These are phyloP conservation scores for Aspidiotus rigidus DNA, from an alignment of 2,888 invertebrate genomes.

Conservation along the genomic window DNA sequence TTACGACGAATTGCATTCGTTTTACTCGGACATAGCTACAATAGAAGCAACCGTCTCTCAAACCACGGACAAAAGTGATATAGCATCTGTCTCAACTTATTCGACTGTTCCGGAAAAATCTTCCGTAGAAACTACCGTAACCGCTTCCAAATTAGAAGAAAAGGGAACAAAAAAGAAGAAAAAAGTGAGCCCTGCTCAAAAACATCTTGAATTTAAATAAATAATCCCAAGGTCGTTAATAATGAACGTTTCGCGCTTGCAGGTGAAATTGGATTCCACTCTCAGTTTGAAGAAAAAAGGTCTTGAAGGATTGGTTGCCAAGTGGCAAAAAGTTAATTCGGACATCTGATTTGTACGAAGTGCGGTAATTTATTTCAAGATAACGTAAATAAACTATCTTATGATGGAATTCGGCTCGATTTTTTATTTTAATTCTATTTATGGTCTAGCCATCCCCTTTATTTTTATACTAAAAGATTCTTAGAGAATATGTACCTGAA, in stretches of 20 bases:
- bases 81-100: not conserved
- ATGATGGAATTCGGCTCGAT: no score
- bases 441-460: no score
- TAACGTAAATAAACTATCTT: not conserved
- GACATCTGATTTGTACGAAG: constrained; percentile 12
- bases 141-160: constrained; percentile 11
- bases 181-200: constrained; percentile 5
- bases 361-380: not conserved
- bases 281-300: constrained; percentile 32
- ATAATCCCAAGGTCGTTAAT: no score
- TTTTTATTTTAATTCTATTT: no score
- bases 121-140: not conserved
- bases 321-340: constrained; percentile 31
- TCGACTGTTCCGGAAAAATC: not conserved
- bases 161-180: constrained; percentile 27
- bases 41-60: constrained; percentile 20
- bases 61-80: constrained; percentile 8
- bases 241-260: not conserved
- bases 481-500: no score
- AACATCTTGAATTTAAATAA: not conserved
- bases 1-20: constrained; percentile 26
- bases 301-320: constrained; percentile 28
- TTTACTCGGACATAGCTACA: constrained; percentile 33
- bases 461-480: no score
- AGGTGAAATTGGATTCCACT: constrained; percentile 31